Conservation (phyloP, 2,888 invertebrate species). For the Andrena marginata region DNA sequence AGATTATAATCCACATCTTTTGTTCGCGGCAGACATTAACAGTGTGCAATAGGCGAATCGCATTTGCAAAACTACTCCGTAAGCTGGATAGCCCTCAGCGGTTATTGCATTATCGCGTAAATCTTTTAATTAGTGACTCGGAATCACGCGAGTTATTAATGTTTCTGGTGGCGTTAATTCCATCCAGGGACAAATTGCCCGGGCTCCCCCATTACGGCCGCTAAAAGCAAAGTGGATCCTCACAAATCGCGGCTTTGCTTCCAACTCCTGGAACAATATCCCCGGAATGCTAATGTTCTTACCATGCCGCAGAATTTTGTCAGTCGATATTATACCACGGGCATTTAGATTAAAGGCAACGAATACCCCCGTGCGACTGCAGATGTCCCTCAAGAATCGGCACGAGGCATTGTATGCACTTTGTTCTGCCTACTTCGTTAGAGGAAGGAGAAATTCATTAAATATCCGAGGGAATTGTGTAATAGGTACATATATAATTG, state of each 20-base stretch:
- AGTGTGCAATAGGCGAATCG: conserved; percentile 50
- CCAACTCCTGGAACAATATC: conserved; percentile 38
- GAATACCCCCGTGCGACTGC: not conserved
- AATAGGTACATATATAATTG: not conserved
- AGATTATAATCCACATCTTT: conserved; percentile 39
- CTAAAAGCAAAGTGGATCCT: conserved; percentile 41
- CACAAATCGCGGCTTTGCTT: conserved; percentile 51
- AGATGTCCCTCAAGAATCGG: not conserved
- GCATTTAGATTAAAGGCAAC: not conserved
- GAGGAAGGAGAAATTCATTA: no score
- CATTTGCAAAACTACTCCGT: conserved; percentile 62
- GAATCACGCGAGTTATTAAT: conserved; percentile 65
- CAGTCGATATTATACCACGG: conserved; percentile 3
- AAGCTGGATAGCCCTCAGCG: conserved; percentile 38
- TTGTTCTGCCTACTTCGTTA: no score
- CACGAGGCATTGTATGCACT: no score
- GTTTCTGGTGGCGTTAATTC: conserved; percentile 60
- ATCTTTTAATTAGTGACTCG: conserved; percentile 70
- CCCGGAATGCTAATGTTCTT: conserved; percentile 21
- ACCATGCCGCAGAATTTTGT: conserved; percentile 5
- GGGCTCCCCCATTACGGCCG: not conserved
- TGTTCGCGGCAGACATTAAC: conserved; percentile 46
- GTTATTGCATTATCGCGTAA: conserved; percentile 61
- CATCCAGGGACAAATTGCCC: conserved; percentile 54
- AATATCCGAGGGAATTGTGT: not conserved